These are phyloP conservation scores for Dendrolimus pini DNA, from an alignment of 2,888 invertebrate species.

Conservation along the genomic window DNA sequence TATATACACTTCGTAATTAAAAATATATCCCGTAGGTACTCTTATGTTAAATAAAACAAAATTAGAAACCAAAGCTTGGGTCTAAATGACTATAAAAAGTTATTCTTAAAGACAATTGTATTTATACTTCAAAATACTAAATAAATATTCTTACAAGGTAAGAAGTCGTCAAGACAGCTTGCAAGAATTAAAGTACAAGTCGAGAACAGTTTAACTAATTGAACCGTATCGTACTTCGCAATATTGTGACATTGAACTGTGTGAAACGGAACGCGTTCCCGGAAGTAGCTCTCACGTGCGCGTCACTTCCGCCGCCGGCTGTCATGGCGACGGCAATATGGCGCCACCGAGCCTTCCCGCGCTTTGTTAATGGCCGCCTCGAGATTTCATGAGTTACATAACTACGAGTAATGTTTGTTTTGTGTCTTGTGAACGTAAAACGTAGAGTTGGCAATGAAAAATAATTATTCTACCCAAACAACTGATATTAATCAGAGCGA, in stretches of 20 bases:
- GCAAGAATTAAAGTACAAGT: background rate
- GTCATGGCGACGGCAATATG: constrained; percentile 68
- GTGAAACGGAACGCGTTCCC: constrained; percentile 62
- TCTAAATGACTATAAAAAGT: too few relatives aligned
- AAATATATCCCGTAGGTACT: too few relatives aligned
- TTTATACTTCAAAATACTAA: too few relatives aligned
- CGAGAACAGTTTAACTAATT: constrained; percentile 2
- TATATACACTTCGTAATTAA: too few relatives aligned
- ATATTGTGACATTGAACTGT: constrained; percentile 67
- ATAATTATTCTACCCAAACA: too few relatives aligned
- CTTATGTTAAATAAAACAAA: too few relatives aligned
- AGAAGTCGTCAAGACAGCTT: too few relatives aligned
- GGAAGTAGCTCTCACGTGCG: constrained; percentile 71
- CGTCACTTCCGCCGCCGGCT: constrained; percentile 61
- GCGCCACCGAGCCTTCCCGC: constrained; percentile 54
- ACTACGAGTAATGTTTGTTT: constrained; percentile 3
- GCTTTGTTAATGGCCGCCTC: constrained; percentile 36
- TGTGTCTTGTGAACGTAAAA: constrained; percentile 3
- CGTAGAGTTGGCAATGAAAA: background rate
- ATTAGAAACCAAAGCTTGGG: too few relatives aligned
- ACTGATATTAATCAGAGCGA: too few relatives aligned
- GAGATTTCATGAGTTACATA: constrained; percentile 5
- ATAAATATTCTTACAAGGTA: too few relatives aligned
- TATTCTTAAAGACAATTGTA: too few relatives aligned
- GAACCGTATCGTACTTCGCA: constrained; percentile 15